Evolutionary conservation across 2,888 invertebrate genomes (phyloP), one percentile per base, ranked within the genome.

Genomic region (Pimpla rufipes): DNA sequence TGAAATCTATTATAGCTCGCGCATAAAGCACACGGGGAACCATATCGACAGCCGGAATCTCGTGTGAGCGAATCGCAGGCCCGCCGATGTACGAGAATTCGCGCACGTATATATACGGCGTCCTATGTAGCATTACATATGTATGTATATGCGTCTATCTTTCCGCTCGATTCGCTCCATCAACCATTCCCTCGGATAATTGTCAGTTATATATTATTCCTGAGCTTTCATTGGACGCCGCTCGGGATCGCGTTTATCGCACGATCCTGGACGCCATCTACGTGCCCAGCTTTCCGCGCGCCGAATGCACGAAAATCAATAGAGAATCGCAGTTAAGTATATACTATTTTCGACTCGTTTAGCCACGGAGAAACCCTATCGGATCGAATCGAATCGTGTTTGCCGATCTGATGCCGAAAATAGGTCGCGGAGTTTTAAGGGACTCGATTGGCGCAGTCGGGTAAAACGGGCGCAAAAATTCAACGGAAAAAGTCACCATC

Each of bases 1-100:
- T 57, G 75, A 83, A 83, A 79, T 75, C 75, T 66, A 79, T 83
- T 76, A 75, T 75, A 70, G 83, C 59, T 45, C 83, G 64, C 64
- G 52, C 50, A 75, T 75, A 78, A 68, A 81, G 47, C 62, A 77
- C 42, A 57, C 57, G 66, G 45, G 10, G 81, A 70, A 50, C 45
- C 47, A 59, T 77, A 76, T 77, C 76, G 84, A 84, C 70, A 78
- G 70, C 57, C 74, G 23, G 59, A 81, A 71, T 81, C 73, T 75
- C 74, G 55, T 21, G 50, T 18, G 57, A 70, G 55, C 45, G 64
- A 70, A 79, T 18, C 70, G 40, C 23, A 37, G 40, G 64, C 18
- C 11, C 13, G 2, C 16, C 74, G 18, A 71, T 42, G 29, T 16
- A 62, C 29, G 42, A 55, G 21, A 45, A 50, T 40, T 70, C 21